Evolutionary conservation across 2,888 invertebrate genomes (phyloP).

Genomic region (Lochmaea capreae): DNA sequence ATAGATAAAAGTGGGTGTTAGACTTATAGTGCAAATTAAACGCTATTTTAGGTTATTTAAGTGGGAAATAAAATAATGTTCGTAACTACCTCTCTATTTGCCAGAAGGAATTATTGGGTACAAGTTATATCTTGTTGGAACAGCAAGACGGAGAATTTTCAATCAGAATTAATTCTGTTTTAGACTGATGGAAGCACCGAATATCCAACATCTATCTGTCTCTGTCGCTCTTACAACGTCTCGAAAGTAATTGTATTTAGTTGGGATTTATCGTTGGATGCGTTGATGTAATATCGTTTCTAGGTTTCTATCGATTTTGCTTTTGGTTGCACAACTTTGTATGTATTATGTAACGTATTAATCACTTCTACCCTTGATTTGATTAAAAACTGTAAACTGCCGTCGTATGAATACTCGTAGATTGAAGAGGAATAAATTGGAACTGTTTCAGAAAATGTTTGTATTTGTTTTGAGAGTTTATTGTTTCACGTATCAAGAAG

Average conservation of each 20-base stretch:
- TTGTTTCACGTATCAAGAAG: too few relatives aligned
- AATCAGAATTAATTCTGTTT: slow-evolving; percentile 11
- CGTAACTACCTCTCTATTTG: slow-evolving; percentile 1
- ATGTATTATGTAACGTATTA: slow-evolving; percentile 8
- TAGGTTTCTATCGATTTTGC: slow-evolving; percentile 10
- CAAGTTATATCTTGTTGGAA: slow-evolving; percentile 12
- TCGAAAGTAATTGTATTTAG: slow-evolving; percentile 15
- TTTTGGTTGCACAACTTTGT: not conserved
- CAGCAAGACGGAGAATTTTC: slow-evolving; percentile 15
- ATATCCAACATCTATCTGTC: slow-evolving; percentile 9
- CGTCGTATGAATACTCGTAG: not conserved
- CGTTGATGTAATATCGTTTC: slow-evolving; percentile 11
- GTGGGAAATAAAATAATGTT: not conserved
- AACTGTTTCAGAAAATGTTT: not conserved
- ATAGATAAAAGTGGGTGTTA: too few relatives aligned
- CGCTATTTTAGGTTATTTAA: too few relatives aligned
- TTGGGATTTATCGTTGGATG: slow-evolving; percentile 13
- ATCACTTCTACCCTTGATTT: not conserved
- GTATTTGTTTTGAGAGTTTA: too few relatives aligned
- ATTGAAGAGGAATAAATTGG: not conserved
- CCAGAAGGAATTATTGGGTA: slow-evolving; percentile 11
- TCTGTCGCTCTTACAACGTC: slow-evolving; percentile 1
- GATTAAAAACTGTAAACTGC: not conserved
- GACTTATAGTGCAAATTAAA: too few relatives aligned
- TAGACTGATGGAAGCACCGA: slow-evolving; percentile 7